phyloP scores from a whole-genome alignment of 2,888 invertebrate species.

The Lampropteryx suffumata region DNA sequence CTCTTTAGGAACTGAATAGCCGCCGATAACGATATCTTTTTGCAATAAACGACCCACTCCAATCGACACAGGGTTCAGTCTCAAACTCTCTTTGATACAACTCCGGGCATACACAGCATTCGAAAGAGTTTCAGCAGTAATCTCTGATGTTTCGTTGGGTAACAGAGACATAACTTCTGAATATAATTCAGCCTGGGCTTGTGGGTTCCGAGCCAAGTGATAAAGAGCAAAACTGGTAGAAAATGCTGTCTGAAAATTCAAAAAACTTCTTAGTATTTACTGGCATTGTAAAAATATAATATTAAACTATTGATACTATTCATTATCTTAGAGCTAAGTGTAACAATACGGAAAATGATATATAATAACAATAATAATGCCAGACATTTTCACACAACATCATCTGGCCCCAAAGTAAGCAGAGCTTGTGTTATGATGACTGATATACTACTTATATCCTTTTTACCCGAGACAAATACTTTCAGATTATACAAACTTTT shows the following conservation, averaged over 20 bases:
- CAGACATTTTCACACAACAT: too few relatives aligned
- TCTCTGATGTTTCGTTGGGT: slow-evolving; percentile 67
- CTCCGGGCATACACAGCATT: slow-evolving; percentile 89
- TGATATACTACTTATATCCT: too few relatives aligned
- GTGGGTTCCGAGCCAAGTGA: slow-evolving; percentile 87
- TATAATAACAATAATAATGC: too few relatives aligned
- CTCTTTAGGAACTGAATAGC: slow-evolving; percentile 88
- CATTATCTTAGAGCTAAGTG: too few relatives aligned
- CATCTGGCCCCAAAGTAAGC: too few relatives aligned
- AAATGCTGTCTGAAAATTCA: slow-evolving; percentile 86
- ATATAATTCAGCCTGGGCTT: slow-evolving; percentile 86
- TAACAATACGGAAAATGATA: too few relatives aligned
- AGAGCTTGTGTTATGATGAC: too few relatives aligned
- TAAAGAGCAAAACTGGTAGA: slow-evolving; percentile 90
- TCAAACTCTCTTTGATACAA: slow-evolving; percentile 91
- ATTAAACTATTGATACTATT: too few relatives aligned
- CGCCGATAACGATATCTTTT: slow-evolving; percentile 86
- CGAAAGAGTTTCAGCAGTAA: slow-evolving; percentile 82
- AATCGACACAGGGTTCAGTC: slow-evolving; percentile 92
- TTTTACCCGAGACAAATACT: too few relatives aligned
- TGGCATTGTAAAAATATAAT: too few relatives aligned
- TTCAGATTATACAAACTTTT: too few relatives aligned
- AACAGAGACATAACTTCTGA: slow-evolving; percentile 84
- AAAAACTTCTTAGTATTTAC: not conserved
- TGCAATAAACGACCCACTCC: slow-evolving; percentile 91